Conservation (phyloP, 2,888 invertebrate species). For the Odontomyia ornata region DNA sequence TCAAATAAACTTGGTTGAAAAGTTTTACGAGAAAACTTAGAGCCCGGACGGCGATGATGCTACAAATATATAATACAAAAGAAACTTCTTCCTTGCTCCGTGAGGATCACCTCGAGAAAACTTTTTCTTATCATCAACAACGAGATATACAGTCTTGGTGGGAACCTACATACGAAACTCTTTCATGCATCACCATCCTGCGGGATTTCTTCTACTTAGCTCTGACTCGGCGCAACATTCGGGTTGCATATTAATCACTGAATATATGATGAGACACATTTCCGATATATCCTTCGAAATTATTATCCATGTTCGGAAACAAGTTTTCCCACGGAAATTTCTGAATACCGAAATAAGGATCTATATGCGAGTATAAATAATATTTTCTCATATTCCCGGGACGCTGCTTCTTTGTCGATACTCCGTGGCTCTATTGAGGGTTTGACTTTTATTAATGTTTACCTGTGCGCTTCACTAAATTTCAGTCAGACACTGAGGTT, state of each 20-base stretch:
- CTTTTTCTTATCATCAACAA: too few relatives aligned
- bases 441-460: constrained; percentile 39
- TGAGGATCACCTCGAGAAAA: too few relatives aligned
- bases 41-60: too few relatives aligned
- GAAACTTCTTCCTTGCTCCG: too few relatives aligned
- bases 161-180: not conserved
- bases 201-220: too few relatives aligned
- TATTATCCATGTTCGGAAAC: constrained; percentile 9
- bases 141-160: too few relatives aligned
- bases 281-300: constrained; percentile 24
- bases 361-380: not conserved
- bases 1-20: too few relatives aligned
- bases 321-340: not conserved
- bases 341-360: not conserved
- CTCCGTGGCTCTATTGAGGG: not conserved
- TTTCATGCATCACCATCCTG: not conserved
- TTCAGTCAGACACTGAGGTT: constrained; percentile 21
- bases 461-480: constrained; percentile 29
- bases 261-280: constrained; percentile 37
- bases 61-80: too few relatives aligned
- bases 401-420: not conserved
- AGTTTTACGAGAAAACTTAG: too few relatives aligned
- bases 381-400: not conserved
- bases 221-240: not conserved
- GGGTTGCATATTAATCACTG: constrained; percentile 33